These are phyloP conservation scores for Lasioglossum oenotherae DNA, from an alignment of 2,888 invertebrate species.

Conservation along the genomic window DNA sequence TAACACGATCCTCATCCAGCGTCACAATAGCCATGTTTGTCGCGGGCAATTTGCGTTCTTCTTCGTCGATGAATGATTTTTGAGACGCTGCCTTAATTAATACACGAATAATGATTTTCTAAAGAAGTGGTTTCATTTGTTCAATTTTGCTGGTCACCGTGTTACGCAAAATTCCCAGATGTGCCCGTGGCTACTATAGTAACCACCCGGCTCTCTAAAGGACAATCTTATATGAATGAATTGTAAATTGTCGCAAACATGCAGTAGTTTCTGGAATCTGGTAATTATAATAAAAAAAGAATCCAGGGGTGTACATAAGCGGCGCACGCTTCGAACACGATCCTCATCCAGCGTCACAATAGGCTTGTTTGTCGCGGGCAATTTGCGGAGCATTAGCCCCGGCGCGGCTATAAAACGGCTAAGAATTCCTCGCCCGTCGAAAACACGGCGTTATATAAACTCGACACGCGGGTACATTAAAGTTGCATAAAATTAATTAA, in stretches of 20 bases:
- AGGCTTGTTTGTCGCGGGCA: background rate
- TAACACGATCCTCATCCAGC: background rate
- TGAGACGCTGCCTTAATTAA: too few relatives aligned
- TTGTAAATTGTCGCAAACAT: too few relatives aligned
- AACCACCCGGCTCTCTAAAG: too few relatives aligned
- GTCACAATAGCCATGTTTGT: background rate
- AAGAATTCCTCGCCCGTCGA: slow-evolving; percentile 7
- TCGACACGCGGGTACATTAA: slow-evolving; percentile 31
- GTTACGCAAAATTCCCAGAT: too few relatives aligned
- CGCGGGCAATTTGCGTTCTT: background rate
- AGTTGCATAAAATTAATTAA: slow-evolving; percentile 56
- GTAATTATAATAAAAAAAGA: background rate
- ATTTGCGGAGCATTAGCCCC: slow-evolving; percentile 2
- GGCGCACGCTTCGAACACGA: background rate
- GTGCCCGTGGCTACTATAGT: too few relatives aligned
- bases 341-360: background rate
- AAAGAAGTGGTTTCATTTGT: too few relatives aligned
- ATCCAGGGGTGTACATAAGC: background rate
- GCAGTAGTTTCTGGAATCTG: background rate
- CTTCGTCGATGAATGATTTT: too few relatives aligned
- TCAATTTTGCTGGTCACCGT: too few relatives aligned
- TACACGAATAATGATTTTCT: too few relatives aligned
- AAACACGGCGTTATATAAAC: slow-evolving; percentile 24
- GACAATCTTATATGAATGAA: too few relatives aligned
- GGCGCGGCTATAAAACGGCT: background rate